phyloP scores from a whole-genome alignment of 2,113 vertebrate genomes.

The Pholis gunnellus region DNA sequence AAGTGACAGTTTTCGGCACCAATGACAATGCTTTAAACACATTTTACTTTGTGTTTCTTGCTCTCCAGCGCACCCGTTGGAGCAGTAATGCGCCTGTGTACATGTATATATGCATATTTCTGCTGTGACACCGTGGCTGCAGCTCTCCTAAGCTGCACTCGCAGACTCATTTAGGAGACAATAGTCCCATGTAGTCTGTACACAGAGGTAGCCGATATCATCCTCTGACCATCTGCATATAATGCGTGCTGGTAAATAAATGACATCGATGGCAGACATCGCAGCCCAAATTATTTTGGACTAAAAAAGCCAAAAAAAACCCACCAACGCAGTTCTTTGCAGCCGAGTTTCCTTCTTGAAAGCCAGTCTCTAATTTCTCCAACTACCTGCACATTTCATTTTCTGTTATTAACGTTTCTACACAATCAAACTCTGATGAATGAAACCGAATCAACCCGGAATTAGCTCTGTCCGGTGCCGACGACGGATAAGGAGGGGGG shows the following conservation, averaged over 20 bases:
- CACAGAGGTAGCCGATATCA: neutral
- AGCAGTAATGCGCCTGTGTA: neutral
- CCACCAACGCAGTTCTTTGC: neutral
- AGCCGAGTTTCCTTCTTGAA: too few species aligned
- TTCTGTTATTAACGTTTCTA: neutral
- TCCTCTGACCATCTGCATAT: neutral
- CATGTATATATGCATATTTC: neutral
- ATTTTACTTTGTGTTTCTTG: neutral
- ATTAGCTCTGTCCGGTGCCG: slow-evolving; percentile 18
- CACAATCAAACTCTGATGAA: neutral
- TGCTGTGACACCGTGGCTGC: neutral
- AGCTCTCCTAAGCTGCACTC: neutral
- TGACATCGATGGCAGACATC: neutral
- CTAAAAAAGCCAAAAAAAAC: neutral
- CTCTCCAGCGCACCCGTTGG: neutral
- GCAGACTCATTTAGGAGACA: slow-evolving; percentile 20
- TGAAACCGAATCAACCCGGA: slow-evolving; percentile 5
- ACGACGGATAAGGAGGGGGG: slow-evolving; percentile 24
- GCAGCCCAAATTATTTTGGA: neutral
- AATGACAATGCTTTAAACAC: neutral
- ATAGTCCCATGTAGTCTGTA: neutral
- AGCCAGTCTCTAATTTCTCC: neutral
- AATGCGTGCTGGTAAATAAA: neutral
- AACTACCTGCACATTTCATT: neutral
- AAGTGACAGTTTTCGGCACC: neutral